phyloP scores from a whole-genome alignment of 2,797 vertebrate genomes.

The Meda fulgida region DNA sequence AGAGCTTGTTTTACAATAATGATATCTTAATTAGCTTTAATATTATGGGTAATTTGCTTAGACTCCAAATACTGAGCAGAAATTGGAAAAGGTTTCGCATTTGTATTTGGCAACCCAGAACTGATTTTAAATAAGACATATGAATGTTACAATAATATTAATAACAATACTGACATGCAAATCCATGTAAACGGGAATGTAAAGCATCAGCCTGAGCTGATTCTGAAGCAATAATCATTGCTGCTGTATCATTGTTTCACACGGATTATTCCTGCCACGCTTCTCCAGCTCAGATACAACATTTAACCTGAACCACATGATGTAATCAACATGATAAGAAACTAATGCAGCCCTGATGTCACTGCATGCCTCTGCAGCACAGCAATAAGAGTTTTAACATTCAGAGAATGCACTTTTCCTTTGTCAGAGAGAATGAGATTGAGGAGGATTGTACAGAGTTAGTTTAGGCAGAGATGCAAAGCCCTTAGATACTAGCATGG shows the following conservation, averaged over 20 bases:
- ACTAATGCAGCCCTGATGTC: slow-evolving; percentile 14
- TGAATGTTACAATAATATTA: slow-evolving; percentile 57
- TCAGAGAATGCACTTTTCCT: slow-evolving; percentile 48
- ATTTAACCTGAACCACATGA: slow-evolving; percentile 26
- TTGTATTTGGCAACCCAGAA: not conserved
- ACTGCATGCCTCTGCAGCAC: slow-evolving; percentile 37
- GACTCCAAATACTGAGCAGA: slow-evolving; percentile 2
- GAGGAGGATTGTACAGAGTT: slow-evolving; percentile 28
- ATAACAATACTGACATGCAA: slow-evolving; percentile 36
- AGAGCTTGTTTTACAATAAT: slow-evolving; percentile 24
- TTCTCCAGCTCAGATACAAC: slow-evolving; percentile 4
- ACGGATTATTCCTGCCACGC: not conserved
- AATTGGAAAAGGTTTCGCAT: slow-evolving; percentile 13
- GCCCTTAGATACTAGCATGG: slow-evolving; percentile 27
- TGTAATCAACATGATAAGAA: slow-evolving; percentile 16
- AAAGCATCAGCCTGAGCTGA: slow-evolving; percentile 27
- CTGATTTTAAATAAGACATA: slow-evolving; percentile 50
- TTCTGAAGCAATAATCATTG: slow-evolving; percentile 46
- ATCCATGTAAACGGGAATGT: slow-evolving; percentile 38
- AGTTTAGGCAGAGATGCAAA: not conserved
- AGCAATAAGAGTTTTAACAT: slow-evolving; percentile 45
- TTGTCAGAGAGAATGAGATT: not conserved
- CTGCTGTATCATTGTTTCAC: slow-evolving; percentile 27
- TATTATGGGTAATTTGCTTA: slow-evolving; percentile 34
- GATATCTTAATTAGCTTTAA: slow-evolving; percentile 21